Evolutionary conservation across 1,140 invertebrate species (phyloP).

Genomic region (Drosophila melanogaster): Release_6_plus_ISO1_MT NT_033777.3:31551501-31552000

Average conservation of each 20-base stretch:
- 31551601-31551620: conserved; percentile 44
- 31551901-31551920: conserved; percentile 46
- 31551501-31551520: neutral
- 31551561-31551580: conserved; percentile 3
- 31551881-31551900: conserved; percentile 74
- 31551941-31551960: conserved; percentile 5
- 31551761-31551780: conserved; percentile 35
- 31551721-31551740: conserved; percentile 76
- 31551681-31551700: conserved; percentile 13
- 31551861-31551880: conserved; percentile 76
- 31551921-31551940: conserved; percentile 11
- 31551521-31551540: conserved; percentile 2
- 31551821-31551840: conserved; percentile 47
- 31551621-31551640: conserved; percentile 44
- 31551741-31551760: conserved; percentile 17
- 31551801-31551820: conserved; percentile 75
- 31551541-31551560: conserved; percentile 5
- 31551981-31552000: conserved; percentile 14
- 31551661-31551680: conserved; percentile 53
- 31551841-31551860: conserved; percentile 58
- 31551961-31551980: conserved; percentile 29
- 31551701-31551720: conserved; percentile 61
- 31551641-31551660: conserved; percentile 30
- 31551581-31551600: conserved; percentile 13
- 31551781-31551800: conserved; percentile 57